A percentile compares a stretch with the other conserved stretches of the same genome.
phyloP scores from a whole-genome alignment of 1,140 invertebrate genomes.

The Procambarus clarkii region DNA sequence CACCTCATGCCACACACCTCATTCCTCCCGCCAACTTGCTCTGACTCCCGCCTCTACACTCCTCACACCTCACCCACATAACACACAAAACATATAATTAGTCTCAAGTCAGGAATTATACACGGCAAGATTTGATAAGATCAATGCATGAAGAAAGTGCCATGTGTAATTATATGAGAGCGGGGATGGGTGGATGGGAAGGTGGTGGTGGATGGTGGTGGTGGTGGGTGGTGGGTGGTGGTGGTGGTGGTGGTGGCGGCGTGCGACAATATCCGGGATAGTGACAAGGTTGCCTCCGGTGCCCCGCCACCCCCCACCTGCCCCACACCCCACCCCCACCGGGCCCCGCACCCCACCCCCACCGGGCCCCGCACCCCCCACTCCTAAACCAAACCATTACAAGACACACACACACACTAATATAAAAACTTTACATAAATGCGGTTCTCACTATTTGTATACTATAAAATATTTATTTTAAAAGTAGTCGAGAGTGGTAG shows the following conservation, averaged over 20 bases:
- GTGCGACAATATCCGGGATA: slow-evolving; percentile 36
- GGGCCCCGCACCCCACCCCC: not conserved
- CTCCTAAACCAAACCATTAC: not conserved
- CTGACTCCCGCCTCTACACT: not conserved
- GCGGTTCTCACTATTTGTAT: not conserved
- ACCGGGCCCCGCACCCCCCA: not conserved
- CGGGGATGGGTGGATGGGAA: not conserved
- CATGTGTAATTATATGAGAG: slow-evolving; percentile 2
- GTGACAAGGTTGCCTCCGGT: slow-evolving; percentile 1
- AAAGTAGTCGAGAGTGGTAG: not conserved
- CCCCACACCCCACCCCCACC: slow-evolving; percentile 1
- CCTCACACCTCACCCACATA: not conserved
- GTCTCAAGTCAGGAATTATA: not conserved
- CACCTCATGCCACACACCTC: not conserved
- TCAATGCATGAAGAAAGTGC: not conserved
- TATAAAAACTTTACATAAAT: not conserved
- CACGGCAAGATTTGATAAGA: not conserved
- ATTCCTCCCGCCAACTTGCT: not conserved
- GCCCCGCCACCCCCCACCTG: slow-evolving; percentile 5
- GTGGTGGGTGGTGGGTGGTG: slow-evolving; percentile 4
- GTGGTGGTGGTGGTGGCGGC: slow-evolving; percentile 11
- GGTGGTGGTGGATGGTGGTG: slow-evolving; percentile 15
- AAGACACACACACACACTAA: not conserved
- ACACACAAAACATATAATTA: not conserved
- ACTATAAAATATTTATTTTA: not conserved